phyloP scores from a whole-genome alignment of 2,113 vertebrate genomes.

The Rattus norvegicus region GRCr8 NC_086028.1:46750001-46750500 shows the following conservation, averaged over 20 bases:
- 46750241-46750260: neutral
- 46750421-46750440: too few relatives aligned
- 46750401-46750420: slow-evolving; percentile 14
- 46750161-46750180: neutral
- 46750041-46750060: neutral
- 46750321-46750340: neutral
- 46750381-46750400: neutral
- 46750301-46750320: neutral
- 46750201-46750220: neutral
- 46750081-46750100: neutral
- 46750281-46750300: neutral
- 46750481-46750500: neutral
- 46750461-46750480: too few relatives aligned
- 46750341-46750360: neutral
- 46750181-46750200: neutral
- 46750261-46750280: neutral
- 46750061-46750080: neutral
- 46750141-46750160: neutral
- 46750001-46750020: neutral
- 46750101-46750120: neutral
- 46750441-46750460: too few relatives aligned
- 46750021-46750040: neutral
- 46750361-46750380: neutral
- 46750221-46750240: neutral
- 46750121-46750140: neutral